Percentiles rank a stretch among this genome's conserved stretches.
Conservation (phyloP, 2,113 vertebrate genomes). For the Podiceps cristatus region DNA sequence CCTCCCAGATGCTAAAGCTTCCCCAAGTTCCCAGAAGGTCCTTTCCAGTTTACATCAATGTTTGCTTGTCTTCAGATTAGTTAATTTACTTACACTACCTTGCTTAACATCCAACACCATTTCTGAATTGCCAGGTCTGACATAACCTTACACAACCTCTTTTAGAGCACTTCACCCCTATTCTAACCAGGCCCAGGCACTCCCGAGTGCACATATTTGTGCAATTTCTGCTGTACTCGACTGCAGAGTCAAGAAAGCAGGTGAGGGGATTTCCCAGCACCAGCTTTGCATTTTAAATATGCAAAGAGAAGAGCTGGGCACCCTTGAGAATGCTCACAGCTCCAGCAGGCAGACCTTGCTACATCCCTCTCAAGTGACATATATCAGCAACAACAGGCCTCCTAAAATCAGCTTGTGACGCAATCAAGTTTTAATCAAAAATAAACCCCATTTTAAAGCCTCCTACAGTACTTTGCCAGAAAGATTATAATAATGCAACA, state of each 20-base stretch:
- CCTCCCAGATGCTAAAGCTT: not conserved
- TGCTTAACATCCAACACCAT: not conserved
- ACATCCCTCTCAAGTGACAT: not conserved
- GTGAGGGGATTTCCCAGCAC: not conserved
- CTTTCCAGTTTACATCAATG: not conserved
- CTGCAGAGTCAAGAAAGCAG: fast-evolving
- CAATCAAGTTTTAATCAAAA: not conserved
- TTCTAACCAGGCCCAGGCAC: not conserved
- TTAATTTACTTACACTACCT: not conserved
- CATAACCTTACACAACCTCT: not conserved
- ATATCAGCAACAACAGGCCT: not conserved
- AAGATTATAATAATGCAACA: not conserved
- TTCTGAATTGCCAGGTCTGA: not conserved
- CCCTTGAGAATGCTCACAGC: not conserved
- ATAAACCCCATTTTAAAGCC: not conserved
- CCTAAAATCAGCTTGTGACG: not conserved
- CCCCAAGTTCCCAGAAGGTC: not conserved
- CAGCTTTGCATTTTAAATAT: not conserved
- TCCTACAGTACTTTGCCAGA: not conserved
- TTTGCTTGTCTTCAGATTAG: not conserved
- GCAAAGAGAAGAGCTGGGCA: not conserved
- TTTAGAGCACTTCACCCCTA: not conserved
- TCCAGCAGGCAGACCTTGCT: not conserved
- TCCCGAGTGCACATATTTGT: fast-evolving
- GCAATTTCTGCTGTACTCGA: not conserved